phyloP scores from a whole-genome alignment of 2,797 vertebrate species.

The Loris lydekkerianus region DNA sequence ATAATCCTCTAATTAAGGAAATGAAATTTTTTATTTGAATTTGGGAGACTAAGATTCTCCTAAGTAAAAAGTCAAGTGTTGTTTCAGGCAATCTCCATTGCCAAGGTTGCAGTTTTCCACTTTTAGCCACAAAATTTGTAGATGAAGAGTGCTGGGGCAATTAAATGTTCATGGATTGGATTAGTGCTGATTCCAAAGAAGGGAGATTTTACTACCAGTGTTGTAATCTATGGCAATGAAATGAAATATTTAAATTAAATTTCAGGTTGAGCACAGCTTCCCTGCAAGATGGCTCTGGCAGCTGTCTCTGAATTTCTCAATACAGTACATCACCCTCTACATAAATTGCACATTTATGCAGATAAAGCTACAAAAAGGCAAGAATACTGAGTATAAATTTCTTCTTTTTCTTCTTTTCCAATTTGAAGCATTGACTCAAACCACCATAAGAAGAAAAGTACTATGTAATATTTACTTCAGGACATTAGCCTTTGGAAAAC shows the following conservation, averaged over 20 bases:
- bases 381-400: constrained; percentile 44
- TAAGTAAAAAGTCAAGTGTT: neutral
- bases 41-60: neutral
- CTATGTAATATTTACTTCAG: constrained; percentile 61
- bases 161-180: constrained; percentile 64
- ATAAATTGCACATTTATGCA: constrained; percentile 72
- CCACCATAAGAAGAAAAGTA: constrained; percentile 43
- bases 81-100: neutral
- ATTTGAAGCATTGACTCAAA: constrained; percentile 68
- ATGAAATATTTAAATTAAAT: constrained; percentile 79
- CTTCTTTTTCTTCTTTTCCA: constrained; percentile 62
- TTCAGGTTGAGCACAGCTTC: constrained; percentile 69
- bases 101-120: neutral
- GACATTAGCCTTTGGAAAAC: constrained; percentile 69
- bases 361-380: constrained; percentile 38
- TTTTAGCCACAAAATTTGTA: neutral
- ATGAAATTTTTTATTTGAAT: constrained; percentile 40
- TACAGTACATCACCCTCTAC: constrained; percentile 29
- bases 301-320: constrained; percentile 63
- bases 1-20: constrained; percentile 15
- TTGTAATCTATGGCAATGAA: constrained; percentile 70
- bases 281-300: constrained; percentile 68
- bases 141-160: neutral
- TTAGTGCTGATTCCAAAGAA: constrained; percentile 66
- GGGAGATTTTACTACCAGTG: constrained; percentile 29